Conservation (phyloP, 2,888 invertebrate species). For the Catonia carolina region DNA sequence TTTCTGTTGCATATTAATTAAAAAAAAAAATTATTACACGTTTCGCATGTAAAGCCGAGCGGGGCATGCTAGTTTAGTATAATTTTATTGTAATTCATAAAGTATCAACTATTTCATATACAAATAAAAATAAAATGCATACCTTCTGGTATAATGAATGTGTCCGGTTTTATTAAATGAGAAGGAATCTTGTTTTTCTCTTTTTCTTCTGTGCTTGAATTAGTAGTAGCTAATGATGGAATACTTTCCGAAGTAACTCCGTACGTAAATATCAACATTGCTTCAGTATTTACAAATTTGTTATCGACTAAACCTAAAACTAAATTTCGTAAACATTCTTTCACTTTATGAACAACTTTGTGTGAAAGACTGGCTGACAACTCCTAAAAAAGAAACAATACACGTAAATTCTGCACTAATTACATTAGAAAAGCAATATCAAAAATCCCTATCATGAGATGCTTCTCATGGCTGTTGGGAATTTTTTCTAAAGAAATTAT, state of each 20-base stretch:
- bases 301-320: slow-evolving; percentile 79
- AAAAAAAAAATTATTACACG: too few relatives aligned
- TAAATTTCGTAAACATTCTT: slow-evolving; percentile 71
- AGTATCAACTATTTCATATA: too few relatives aligned
- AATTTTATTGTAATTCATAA: too few relatives aligned
- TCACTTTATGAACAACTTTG: slow-evolving; percentile 69
- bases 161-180: slow-evolving; percentile 58
- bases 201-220: slow-evolving; percentile 40
- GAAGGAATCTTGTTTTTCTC: slow-evolving; percentile 42
- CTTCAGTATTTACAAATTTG: slow-evolving; percentile 60
- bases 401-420: background rate
- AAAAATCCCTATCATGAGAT: background rate
- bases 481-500: too few relatives aligned
- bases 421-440: background rate
- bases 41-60: too few relatives aligned
- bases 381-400: slow-evolving; percentile 38
- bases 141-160: slow-evolving; percentile 65
- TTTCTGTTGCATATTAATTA: too few relatives aligned
- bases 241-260: slow-evolving; percentile 77
- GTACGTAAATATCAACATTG: slow-evolving; percentile 71
- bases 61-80: too few relatives aligned
- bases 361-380: slow-evolving; percentile 70
- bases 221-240: slow-evolving; percentile 41
- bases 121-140: too few relatives aligned
- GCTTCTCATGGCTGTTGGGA: too few relatives aligned